Evolutionary conservation across 1,140 invertebrate genomes (phyloP), one percentile per base, ranked within the genome.

Genomic region (Elymnias hypermnestra): DNA sequence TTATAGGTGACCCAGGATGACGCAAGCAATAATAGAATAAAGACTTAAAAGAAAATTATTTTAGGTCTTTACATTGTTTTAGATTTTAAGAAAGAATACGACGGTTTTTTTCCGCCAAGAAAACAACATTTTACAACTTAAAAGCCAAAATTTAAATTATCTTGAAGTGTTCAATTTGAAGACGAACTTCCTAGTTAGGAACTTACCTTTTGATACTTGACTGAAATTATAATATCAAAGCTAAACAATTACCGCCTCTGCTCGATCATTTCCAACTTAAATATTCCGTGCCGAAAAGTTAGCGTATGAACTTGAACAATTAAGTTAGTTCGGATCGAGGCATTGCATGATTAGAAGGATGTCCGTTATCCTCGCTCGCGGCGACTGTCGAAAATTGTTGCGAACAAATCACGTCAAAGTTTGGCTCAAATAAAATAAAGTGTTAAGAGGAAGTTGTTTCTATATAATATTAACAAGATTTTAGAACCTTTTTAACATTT

Each of bases 301-400:
- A 28, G 46, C 49, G 39, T 51, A 54, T 59, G 59, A 58, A 59
- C 53, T 53, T 57, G 49, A 53, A 60, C 60, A 73, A 71, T 73
- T 66, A 62, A 60, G 61, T 53, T 62, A 69, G 64, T 73, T 69
- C 44, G 47, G 43, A 59, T 39, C 45, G 36, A 38, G 52, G 57
- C 39, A 57, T 50, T 57, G 52, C 53, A 58, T 67, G 64, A 76
- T 76, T 73, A 68, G 64, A 63, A 48, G 63, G 59, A 65, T 57
- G 58, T 63, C 58, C 59, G 55, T 31, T 39, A 33, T 68, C 68
- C 70, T 70, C 55, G 68, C 70, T 63, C 19, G 53, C 49, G 64
- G 72, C 60, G 18, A 47, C 46, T 56, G 53, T 50, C 36, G 44
- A 48, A 58, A 57, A 70, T 72, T 59, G 63, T 71, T 61, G 48